Conservation (phyloP, 2,888 invertebrate species). For the Odontothrips loti region DNA sequence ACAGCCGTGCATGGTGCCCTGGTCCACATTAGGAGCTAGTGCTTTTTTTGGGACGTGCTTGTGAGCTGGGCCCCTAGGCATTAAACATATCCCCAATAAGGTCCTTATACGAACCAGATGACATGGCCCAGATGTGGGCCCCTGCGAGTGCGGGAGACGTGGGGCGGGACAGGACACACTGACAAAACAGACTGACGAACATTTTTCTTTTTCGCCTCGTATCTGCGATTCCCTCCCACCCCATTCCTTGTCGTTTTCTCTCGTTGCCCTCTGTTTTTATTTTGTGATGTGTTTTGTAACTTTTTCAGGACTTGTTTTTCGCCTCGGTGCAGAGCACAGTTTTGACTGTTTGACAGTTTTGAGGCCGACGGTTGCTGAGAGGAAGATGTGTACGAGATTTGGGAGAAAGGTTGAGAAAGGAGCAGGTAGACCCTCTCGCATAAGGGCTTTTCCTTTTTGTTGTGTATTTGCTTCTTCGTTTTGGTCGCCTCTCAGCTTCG, state of each 20-base stretch:
- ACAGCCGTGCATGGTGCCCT: too few species aligned
- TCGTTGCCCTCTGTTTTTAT: not conserved
- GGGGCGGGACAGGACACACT: not conserved
- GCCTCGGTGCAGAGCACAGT: not conserved
- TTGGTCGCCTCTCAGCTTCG: not conserved
- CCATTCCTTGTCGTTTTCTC: not conserved
- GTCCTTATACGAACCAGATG: constrained; percentile 22
- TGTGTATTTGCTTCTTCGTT: not conserved
- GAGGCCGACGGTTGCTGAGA: too few species aligned
- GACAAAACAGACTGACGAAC: not conserved
- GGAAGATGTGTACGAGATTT: too few species aligned
- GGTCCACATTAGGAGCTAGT: too few species aligned
- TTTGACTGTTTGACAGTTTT: not conserved
- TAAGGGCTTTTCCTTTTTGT: not conserved
- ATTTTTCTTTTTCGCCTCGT: not conserved
- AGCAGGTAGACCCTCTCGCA: too few species aligned
- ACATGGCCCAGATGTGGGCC: constrained; percentile 16
- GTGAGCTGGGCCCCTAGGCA: not conserved
- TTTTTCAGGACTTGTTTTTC: not conserved
- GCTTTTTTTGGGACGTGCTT: not conserved
- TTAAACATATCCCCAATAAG: constrained; percentile 25
- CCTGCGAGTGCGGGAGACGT: not conserved
- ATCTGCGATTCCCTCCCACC: not conserved
- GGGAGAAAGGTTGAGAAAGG: too few species aligned
- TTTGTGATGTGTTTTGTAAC: not conserved